A percentile compares a stretch with the other conserved stretches of the same genome.
Conservation (phyloP, 2,113 vertebrate species). For the Conger conger region DNA sequence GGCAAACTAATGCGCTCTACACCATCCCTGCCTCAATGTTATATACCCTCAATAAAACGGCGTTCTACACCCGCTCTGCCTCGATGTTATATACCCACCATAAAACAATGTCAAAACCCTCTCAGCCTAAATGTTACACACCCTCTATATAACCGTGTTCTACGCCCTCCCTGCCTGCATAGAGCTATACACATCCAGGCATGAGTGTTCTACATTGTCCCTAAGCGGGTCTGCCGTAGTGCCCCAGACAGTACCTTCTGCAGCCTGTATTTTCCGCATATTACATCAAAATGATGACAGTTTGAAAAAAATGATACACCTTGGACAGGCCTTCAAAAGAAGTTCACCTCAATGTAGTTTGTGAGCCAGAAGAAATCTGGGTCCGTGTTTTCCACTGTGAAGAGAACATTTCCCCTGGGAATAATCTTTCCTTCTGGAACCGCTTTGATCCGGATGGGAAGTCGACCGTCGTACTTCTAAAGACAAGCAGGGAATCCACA, state of each 20-base stretch:
- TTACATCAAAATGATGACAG: not conserved
- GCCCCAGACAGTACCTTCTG: not conserved
- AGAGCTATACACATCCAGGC: not conserved
- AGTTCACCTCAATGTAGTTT: conserved; percentile 70
- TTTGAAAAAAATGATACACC: not conserved
- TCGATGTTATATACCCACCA: not conserved
- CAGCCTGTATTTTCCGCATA: not conserved
- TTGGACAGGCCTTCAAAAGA: not conserved
- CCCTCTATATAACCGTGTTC: no score
- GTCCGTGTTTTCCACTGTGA: conserved; percentile 76
- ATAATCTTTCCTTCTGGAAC: conserved; percentile 70
- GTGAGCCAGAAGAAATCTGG: conserved; percentile 72
- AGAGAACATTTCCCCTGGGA: conserved; percentile 71
- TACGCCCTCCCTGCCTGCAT: no score
- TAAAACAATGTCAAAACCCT: no score
- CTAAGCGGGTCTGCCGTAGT: not conserved
- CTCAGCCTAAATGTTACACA: not conserved
- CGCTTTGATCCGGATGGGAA: conserved; percentile 73
- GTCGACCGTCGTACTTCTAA: conserved; percentile 69
- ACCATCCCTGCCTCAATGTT: not conserved
- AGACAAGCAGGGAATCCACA: conserved; percentile 16
- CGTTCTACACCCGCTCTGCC: not conserved
- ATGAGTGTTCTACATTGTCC: no score
- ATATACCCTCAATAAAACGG: not conserved
- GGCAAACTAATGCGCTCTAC: not conserved